A percentile compares a stretch with the other conserved stretches of the same genome.
Conservation (phyloP, 1,140 invertebrate genomes). For the Ceratosolen solmsi region DNA sequence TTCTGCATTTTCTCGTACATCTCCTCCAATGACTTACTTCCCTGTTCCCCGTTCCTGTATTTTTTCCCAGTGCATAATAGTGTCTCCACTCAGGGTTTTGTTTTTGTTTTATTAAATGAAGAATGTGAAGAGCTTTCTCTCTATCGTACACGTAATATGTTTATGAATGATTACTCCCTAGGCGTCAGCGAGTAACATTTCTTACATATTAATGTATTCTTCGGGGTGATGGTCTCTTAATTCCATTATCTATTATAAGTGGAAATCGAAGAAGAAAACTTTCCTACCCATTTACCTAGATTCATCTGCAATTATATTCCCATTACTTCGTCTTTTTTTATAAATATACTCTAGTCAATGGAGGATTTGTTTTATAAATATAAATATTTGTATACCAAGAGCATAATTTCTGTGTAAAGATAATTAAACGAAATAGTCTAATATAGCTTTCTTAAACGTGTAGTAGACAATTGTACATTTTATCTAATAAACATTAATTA, state of each 20-base stretch:
- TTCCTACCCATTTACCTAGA: slow-evolving; percentile 51
- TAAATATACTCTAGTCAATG: slow-evolving; percentile 69
- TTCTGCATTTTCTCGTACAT: slow-evolving; percentile 67
- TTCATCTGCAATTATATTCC: slow-evolving; percentile 49
- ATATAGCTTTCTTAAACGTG: slow-evolving; percentile 69
- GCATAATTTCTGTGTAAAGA: slow-evolving; percentile 70
- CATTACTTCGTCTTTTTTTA: slow-evolving; percentile 53
- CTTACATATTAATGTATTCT: slow-evolving; percentile 44
- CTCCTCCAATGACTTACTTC: slow-evolving; percentile 70
- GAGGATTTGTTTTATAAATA: slow-evolving; percentile 70
- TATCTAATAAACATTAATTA: slow-evolving; percentile 71
- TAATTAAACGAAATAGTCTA: slow-evolving; percentile 70
- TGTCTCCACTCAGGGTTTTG: slow-evolving; percentile 57
- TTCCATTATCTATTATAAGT: slow-evolving; percentile 64
- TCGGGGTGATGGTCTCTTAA: slow-evolving; percentile 65
- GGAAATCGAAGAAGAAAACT: slow-evolving; percentile 55
- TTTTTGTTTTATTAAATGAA: slow-evolving; percentile 40
- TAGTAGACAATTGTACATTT: slow-evolving; percentile 73
- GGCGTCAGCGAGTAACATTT: slow-evolving; percentile 51
- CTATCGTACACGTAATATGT: slow-evolving; percentile 18
- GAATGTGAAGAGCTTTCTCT: slow-evolving; percentile 41
- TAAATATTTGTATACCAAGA: slow-evolving; percentile 59
- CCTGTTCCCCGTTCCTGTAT: slow-evolving; percentile 48
- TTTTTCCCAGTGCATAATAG: slow-evolving; percentile 39
- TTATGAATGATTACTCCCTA: slow-evolving; percentile 35